Conservation (phyloP, 2,113 vertebrate genomes). For the Cryptotis parvus region DNA sequence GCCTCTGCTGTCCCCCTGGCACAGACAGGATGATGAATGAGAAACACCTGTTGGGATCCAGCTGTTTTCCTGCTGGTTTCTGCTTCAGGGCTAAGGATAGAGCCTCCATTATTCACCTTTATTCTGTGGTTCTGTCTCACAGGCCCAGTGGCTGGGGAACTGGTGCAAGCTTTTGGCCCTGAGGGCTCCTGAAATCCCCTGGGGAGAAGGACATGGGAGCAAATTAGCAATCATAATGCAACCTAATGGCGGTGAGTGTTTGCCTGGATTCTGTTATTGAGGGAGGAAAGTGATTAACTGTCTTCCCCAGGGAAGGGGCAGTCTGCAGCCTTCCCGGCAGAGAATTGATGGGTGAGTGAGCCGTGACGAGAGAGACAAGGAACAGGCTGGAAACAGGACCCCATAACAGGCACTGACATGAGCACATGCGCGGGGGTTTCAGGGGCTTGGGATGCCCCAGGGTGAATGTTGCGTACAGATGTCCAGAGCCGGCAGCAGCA, state of each 20-base stretch:
- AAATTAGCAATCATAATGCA: slow-evolving; percentile 20
- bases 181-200: neutral
- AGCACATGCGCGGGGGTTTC: fast-evolving
- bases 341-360: neutral
- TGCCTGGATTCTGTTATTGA: neutral
- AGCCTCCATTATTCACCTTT: neutral
- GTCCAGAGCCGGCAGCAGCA: neutral
- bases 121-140: neutral
- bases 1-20: neutral
- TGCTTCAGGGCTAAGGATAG: neutral
- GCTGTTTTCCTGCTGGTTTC: neutral
- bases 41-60: neutral
- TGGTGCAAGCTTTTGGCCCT: neutral
- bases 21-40: neutral
- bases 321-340: neutral
- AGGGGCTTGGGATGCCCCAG: neutral
- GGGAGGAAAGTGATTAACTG: neutral
- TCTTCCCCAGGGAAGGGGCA: neutral
- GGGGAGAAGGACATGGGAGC: neutral
- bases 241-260: neutral
- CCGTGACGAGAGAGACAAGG: neutral
- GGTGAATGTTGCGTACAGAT: neutral
- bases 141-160: neutral
- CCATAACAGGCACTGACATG: neutral
- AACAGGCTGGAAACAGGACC: neutral